Percentiles rank a stretch among this genome's conserved stretches.
Conservation (phyloP, 2,888 invertebrate species). For the Augochlorella aurata region DNA sequence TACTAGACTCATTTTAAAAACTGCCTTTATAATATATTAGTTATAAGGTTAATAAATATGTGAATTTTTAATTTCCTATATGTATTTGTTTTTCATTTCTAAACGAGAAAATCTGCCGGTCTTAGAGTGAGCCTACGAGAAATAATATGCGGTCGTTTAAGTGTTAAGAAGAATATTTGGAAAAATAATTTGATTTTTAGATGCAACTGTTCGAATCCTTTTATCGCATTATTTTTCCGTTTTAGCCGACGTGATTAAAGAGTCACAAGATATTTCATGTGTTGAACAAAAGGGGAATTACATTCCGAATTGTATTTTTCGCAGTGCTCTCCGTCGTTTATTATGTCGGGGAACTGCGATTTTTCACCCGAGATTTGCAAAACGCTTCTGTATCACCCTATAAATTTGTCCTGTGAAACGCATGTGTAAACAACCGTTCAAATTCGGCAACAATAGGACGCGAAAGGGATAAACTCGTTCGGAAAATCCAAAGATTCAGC, state of each 20-base stretch:
- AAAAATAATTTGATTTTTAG: too few relatives aligned
- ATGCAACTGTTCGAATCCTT: too few relatives aligned
- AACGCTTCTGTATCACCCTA: constrained; percentile 38
- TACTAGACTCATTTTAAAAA: too few relatives aligned
- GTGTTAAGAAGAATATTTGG: neutral
- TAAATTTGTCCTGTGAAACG: constrained; percentile 51
- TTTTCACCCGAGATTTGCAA: constrained; percentile 46
- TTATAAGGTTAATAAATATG: too few relatives aligned
- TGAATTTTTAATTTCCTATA: too few relatives aligned
- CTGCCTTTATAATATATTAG: too few relatives aligned
- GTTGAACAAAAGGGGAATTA: constrained; percentile 24
- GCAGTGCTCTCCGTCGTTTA: constrained; percentile 13
- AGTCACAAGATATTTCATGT: constrained; percentile 22
- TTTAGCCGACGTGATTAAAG: neutral
- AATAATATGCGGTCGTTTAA: too few relatives aligned
- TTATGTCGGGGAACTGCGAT: constrained; percentile 30
- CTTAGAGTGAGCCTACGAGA: too few relatives aligned
- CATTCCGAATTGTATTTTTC: constrained; percentile 29
- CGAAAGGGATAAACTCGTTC: constrained; percentile 54
- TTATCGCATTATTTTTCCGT: neutral
- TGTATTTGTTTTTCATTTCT: too few relatives aligned
- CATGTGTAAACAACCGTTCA: constrained; percentile 45
- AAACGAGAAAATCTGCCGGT: too few relatives aligned
- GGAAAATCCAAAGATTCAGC: too few relatives aligned
- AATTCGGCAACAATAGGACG: constrained; percentile 59